Evolutionary conservation across 2,113 vertebrate genomes (phyloP).

Genomic region (Eolophus roseicapilla): DNA sequence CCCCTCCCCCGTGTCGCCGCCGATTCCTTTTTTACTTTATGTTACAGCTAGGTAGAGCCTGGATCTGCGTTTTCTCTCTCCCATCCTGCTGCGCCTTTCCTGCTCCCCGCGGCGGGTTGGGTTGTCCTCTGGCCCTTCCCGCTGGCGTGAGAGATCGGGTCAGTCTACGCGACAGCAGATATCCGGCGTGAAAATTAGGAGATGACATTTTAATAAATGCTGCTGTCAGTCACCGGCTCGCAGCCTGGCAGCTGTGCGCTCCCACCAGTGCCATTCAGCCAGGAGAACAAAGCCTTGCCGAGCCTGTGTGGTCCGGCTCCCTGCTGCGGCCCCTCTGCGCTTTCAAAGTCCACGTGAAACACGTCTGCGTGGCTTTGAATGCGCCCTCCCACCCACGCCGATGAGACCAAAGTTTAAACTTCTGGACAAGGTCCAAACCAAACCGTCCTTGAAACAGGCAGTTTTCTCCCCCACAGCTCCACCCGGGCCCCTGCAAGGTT

Average conservation of each 20-base stretch:
- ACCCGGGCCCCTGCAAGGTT: background rate
- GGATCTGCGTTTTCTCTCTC: background rate
- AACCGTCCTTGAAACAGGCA: background rate
- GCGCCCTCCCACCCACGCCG: background rate
- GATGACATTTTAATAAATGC: conserved; percentile 63
- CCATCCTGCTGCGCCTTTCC: background rate
- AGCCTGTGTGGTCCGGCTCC: background rate
- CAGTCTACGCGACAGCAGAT: background rate
- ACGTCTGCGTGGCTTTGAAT: background rate
- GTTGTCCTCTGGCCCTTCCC: background rate
- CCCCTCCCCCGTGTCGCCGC: background rate
- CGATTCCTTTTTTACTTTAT: background rate
- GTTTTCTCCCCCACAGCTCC: background rate
- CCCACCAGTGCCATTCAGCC: background rate
- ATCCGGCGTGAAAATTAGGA: conserved; percentile 43
- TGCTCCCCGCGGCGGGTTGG: background rate
- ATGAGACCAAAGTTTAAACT: conserved; percentile 1
- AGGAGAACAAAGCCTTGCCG: conserved; percentile 10
- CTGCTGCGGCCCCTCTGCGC: background rate
- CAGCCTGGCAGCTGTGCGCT: background rate
- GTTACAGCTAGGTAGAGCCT: background rate
- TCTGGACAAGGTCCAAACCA: background rate
- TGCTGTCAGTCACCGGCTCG: conserved; percentile 12
- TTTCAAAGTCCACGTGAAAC: background rate
- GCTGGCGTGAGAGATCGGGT: background rate